Percentiles rank a stretch among this genome's conserved stretches.
phyloP scores from a whole-genome alignment of 1,140 invertebrate species.

The Drosophila tropicalis region DNA sequence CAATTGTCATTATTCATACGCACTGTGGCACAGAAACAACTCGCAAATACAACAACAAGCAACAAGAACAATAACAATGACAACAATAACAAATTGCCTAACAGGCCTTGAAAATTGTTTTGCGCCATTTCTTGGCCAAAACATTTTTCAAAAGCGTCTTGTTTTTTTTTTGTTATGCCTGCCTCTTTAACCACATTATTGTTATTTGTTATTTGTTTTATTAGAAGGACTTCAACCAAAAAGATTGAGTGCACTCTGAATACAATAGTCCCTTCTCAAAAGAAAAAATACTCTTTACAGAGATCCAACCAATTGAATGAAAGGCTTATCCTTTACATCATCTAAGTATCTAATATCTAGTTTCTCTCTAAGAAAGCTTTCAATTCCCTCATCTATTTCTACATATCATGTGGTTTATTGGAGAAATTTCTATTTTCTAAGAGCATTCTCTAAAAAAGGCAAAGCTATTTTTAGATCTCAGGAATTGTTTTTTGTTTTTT shows the following conservation, averaged over 20 bases:
- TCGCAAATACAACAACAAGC: conserved; percentile 2
- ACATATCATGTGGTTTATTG: too few relatives aligned
- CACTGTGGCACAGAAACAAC: conserved; percentile 53
- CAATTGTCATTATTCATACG: conserved; percentile 76
- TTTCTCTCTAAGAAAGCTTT: too few relatives aligned
- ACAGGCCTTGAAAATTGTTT: conserved; percentile 62
- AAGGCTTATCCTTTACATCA: too few relatives aligned
- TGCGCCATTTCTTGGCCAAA: conserved; percentile 19
- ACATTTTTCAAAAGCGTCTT: conserved; percentile 2
- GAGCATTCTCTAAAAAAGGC: too few relatives aligned
- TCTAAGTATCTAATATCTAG: too few relatives aligned
- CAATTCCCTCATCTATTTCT: too few relatives aligned
- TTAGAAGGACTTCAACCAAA: neutral
- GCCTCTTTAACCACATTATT: conserved; percentile 12
- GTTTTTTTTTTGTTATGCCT: neutral
- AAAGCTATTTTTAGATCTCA: too few relatives aligned
- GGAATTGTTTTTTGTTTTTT: too few relatives aligned
- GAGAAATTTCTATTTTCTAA: too few relatives aligned
- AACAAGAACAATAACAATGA: conserved; percentile 37
- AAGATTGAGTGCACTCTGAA: conserved; percentile 8
- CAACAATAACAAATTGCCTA: conserved; percentile 65
- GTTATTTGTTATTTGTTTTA: conserved; percentile 12
- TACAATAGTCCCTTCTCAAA: neutral
- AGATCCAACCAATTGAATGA: neutral
- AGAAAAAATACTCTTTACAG: neutral